Percentiles rank a stretch among this genome's conserved stretches.
Conservation (phyloP, 2,113 vertebrate genomes). For the Columba livia region DNA sequence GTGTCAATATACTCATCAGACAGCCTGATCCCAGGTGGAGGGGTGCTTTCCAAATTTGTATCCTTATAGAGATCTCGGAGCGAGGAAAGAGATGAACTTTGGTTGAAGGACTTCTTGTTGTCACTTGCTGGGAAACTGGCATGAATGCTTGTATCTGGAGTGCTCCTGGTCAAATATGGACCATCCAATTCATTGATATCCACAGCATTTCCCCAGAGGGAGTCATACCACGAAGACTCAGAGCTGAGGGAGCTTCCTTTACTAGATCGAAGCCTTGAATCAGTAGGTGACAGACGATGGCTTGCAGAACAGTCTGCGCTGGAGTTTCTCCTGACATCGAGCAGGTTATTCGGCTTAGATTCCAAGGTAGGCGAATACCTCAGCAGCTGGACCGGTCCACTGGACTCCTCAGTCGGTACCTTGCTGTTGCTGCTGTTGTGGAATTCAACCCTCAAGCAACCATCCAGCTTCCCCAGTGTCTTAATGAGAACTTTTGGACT, state of each 20-base stretch:
- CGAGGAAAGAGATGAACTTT: slow-evolving; percentile 82
- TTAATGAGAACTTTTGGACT: slow-evolving; percentile 94
- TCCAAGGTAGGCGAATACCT: slow-evolving; percentile 87
- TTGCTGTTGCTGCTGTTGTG: slow-evolving; percentile 78
- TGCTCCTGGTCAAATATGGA: slow-evolving; percentile 68
- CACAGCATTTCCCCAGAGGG: slow-evolving; percentile 85
- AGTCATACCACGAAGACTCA: slow-evolving; percentile 94
- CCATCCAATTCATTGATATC: slow-evolving; percentile 84
- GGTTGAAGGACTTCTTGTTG: slow-evolving; percentile 76
- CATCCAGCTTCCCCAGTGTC: slow-evolving; percentile 85
- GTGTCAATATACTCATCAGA: slow-evolving; percentile 72
- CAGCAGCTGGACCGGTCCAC: slow-evolving; percentile 87
- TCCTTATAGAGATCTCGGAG: slow-evolving; percentile 85
- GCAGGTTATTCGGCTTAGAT: slow-evolving; percentile 67
- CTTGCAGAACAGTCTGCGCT: slow-evolving; percentile 64
- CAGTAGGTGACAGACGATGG: slow-evolving; percentile 67
- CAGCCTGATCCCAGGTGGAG: slow-evolving; percentile 75
- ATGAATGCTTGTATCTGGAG: slow-evolving; percentile 69
- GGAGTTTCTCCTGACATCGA: slow-evolving; percentile 67
- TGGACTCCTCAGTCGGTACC: slow-evolving; percentile 69
- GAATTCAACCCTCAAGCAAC: slow-evolving; percentile 91
- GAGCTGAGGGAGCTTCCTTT: slow-evolving; percentile 95
- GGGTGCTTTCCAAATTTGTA: slow-evolving; percentile 75
- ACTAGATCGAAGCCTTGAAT: slow-evolving; percentile 85
- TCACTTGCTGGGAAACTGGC: slow-evolving; percentile 60